Base-by-base conservation (phyloP, 2,113 vertebrate genomes). In the Vulpes ferrilata region DNA sequence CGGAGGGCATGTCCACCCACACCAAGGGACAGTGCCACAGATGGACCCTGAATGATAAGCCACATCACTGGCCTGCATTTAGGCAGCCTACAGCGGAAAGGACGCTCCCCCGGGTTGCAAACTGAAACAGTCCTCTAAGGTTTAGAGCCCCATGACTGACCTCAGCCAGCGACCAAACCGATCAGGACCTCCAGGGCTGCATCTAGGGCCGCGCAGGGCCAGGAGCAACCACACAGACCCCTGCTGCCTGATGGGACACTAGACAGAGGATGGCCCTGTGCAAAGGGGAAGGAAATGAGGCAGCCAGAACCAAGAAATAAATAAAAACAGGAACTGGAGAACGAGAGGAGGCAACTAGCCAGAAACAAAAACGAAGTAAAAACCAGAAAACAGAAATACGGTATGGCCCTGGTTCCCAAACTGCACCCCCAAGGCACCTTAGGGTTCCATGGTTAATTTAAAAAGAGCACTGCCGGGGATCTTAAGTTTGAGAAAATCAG, bases 321-420 rank as follows among this genome's bases (percentile, higher is more conserved):
- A 81, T 20, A 92, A 71, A 96, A 95, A 81, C n/a, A 83, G 80
- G 88, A 96, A 94, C 74, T 53, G 53, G 67, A 32, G 23, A 81
- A 88, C 12, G 25, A 85, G 57, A 65, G 17, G 19, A 62, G 51
- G 43, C 35, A 81, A 76, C 8, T 0, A 43, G 35, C 60, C 32
- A 20, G 69, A 71, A 85, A 89, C 13, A 80, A 81, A 90, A 59
- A 2, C 9, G 19, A 80, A 88, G 48, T 25, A 51, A 64, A 64
- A 93, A 48, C 17, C 87, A 78, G 48, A 62, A 93, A 48, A 10
- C 35, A 93, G 43, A 25, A 67, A 48, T 5, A 27, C 1, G 32
- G 15, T 4, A 78, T 32, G 23, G 32, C 9, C 20, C 73, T 65
- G 79, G 32, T 89, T 82, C 55, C 48, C 83, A 82, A 83, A 82